These are phyloP conservation scores for Castor canadensis DNA, from an alignment of 2,113 vertebrate species.

Conservation along the genomic window DNA sequence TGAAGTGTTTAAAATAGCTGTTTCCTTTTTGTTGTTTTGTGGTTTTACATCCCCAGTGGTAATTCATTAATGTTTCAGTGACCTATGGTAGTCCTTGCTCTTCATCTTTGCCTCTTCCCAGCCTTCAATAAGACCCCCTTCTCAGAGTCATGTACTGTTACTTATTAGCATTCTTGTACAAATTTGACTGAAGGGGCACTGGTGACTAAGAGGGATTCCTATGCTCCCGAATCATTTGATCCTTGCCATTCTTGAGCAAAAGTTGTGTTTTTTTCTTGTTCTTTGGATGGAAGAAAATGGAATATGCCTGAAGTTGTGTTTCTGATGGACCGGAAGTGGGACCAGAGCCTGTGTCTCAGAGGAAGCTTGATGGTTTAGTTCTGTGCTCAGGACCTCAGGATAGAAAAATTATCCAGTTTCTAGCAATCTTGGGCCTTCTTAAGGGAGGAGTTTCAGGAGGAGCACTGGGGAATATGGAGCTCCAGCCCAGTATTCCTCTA, in stretches of 20 bases:
- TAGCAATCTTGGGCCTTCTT: not conserved
- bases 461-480: not conserved
- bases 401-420: not conserved
- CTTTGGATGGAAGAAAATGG: not conserved
- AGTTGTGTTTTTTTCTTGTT: slow-evolving; percentile 43
- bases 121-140: not conserved
- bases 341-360: not conserved
- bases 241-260: slow-evolving; percentile 12
- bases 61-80: slow-evolving; percentile 18
- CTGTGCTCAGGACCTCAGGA: not conserved
- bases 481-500: not conserved
- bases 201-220: not conserved
- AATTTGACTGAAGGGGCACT: not conserved
- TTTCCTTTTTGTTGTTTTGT: not conserved
- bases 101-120: not conserved
- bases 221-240: not conserved
- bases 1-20: slow-evolving; percentile 42
- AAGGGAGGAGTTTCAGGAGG: not conserved
- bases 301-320: not conserved
- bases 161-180: not conserved
- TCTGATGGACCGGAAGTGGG: not conserved
- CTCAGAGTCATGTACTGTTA: not conserved
- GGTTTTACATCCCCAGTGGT: slow-evolving; percentile 13
- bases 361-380: not conserved
- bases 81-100: not conserved